These are phyloP conservation scores for Dendropsophus ebraccatus DNA, from an alignment of 2,113 vertebrate genomes.

Conservation along the genomic window DNA sequence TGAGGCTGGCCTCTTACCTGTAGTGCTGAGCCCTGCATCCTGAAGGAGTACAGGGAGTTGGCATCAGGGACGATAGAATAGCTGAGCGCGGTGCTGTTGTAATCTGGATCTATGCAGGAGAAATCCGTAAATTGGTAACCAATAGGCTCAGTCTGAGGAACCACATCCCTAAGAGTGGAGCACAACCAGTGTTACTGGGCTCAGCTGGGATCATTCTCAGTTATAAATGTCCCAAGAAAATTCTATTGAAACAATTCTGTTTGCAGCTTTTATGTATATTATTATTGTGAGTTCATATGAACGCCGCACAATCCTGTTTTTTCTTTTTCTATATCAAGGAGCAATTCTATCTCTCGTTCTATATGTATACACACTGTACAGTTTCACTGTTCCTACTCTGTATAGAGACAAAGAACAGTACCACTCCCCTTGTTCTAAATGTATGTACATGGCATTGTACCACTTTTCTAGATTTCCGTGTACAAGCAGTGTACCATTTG, in stretches of 20 bases:
- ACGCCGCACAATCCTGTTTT: too few species aligned
- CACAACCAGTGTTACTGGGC: neutral
- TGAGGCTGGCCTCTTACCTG: conserved; percentile 62
- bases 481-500: too few species aligned
- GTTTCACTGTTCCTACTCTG: too few species aligned
- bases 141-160: conserved; percentile 61
- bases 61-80: conserved; percentile 63
- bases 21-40: conserved; percentile 63
- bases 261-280: neutral
- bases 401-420: neutral
- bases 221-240: neutral
- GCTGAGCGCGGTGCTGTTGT: conserved; percentile 21
- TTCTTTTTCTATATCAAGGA: too few species aligned
- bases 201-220: neutral
- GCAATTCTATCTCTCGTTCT: too few species aligned
- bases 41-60: conserved; percentile 57
- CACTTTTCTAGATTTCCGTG: too few species aligned
- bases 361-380: too few species aligned
- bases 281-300: too few species aligned
- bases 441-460: neutral
- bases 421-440: neutral
- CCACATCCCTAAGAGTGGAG: conserved; percentile 64
- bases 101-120: conserved; percentile 59
- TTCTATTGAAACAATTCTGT: neutral
- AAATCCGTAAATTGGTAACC: conserved; percentile 64